Percentiles rank a stretch among this genome's conserved stretches.
Evolutionary conservation across 2,113 vertebrate genomes (phyloP).

Genomic region (Aythya baeri): DNA sequence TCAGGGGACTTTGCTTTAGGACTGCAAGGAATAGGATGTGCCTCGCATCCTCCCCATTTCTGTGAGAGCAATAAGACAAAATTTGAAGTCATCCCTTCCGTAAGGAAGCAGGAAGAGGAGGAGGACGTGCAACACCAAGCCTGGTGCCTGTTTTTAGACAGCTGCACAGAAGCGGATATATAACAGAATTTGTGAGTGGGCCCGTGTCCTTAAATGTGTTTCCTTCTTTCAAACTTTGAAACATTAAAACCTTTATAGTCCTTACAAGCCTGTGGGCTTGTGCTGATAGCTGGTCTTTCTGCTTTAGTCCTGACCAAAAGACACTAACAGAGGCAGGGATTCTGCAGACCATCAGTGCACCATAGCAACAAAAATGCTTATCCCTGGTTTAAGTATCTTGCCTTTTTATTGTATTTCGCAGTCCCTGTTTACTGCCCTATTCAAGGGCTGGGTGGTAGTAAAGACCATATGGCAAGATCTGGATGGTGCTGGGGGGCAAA

Average conservation of each 20-base stretch:
- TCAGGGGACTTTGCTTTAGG: not conserved
- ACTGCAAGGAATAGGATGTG: fast-evolving
- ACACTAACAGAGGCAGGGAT: not conserved
- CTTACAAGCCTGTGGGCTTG: not conserved
- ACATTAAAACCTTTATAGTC: not conserved
- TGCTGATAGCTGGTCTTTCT: fast-evolving
- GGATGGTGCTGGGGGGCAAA: not conserved
- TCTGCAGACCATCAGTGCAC: not conserved
- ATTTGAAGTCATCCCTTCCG: not conserved
- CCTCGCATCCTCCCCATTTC: not conserved
- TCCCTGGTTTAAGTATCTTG: not conserved
- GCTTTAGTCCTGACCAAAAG: not conserved
- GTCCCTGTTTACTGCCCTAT: not conserved
- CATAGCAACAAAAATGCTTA: not conserved
- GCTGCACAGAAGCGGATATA: not conserved
- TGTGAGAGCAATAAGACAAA: not conserved
- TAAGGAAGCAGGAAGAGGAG: not conserved
- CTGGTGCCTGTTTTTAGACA: not conserved
- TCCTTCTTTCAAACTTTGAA: not conserved
- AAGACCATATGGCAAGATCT: not conserved
- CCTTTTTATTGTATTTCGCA: not conserved
- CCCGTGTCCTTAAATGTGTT: not conserved
- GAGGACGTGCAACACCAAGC: not conserved
- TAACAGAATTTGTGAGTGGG: not conserved
- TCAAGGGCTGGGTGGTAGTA: not conserved